Base-by-base conservation (phyloP, 2,797 vertebrate genomes). In the Emydoidea blandingii region DNA sequence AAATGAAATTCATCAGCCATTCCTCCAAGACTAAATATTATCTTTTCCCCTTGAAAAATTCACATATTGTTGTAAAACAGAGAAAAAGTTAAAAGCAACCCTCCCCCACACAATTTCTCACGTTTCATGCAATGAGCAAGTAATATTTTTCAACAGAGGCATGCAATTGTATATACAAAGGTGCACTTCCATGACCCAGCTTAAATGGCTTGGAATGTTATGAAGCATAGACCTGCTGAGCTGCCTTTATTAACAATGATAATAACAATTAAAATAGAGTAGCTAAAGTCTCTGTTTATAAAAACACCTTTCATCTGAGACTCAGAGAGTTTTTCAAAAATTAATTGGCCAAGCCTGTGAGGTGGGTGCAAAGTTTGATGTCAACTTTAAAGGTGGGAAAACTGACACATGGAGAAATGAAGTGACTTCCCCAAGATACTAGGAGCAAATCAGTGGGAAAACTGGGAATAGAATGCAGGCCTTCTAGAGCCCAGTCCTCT, bases 221-320 rank as follows among this genome's bases (percentile, higher is more conserved):
- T 31, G 95, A 91, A 0, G 0, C 79, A 79, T 1, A 18, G 72
- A 93, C 79, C n/a, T 94, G 91, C 92, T 94, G 94, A 97, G 94
- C 94, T 96, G 91, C 91, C 92, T 94, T 96, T 96, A 96, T 95
- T 97, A 97, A 96, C n/a, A 31, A 87, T 56, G 76, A 88, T 54
- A 93, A 95, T 93, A 96, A 97, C 86, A 90, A 14, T 52, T 83
- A 96, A 94, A 95, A 41, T 68, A 31, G 86, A 81, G 82, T 88
- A 88, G 85, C 88, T 92, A 89, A 85, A 85, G 85, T 85, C 85
- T 92, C 79, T 94, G 44, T 82, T 95, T 83, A 47, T 44, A 86
- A 78, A 95, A 97, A 79, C 62, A 76, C 79, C 83, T 86, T 89
- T 89, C 83, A 79, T 86, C 83, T 89, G 62, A 92, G 85, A 89